Base-by-base conservation (phyloP, 2,113 vertebrate genomes). In the Cheilinus undulatus region DNA sequence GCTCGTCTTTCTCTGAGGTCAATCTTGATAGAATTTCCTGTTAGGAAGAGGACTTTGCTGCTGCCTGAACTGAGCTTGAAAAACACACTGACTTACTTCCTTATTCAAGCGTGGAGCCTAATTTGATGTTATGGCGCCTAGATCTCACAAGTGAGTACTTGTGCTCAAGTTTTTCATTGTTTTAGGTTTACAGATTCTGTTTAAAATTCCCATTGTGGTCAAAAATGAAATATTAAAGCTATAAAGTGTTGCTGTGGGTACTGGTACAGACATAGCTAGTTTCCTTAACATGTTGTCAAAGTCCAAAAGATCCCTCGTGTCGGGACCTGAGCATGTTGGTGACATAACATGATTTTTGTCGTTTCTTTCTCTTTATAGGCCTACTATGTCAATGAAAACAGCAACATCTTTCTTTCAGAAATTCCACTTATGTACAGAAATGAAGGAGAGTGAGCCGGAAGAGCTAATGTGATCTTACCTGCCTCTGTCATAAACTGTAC, bases 61-160 rank as follows among this genome's bases (percentile, higher is more conserved):
- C 26, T 2, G 15, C n/a, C 14, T 17, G 12, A 75, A 32, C 27
- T 72, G 17, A 69, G 9, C 28, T 52, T 22, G 32, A 32, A 49
- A 24, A 63, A 61, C 24, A 28, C 5, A 66, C 30, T 46, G 48
- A 57, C 9, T 27, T 13, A 91, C 91, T 91, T 92, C 91, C 89
- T 85, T 75, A 4, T 89, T 85, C 69, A 58, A 89, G 51, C 43
- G 69, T 40, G 23, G 54, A 51, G 34, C 60, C 17, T 4, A 49
- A 27, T 22, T 19, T 15, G 13, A 7, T 9, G 10, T 32, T 23
- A 54, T 69, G 46, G 43, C 20, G 40, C 7, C 12, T 19, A 11
- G 20, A 50, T 58, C 42, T 63, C 59, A 30, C 32, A 4, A n/a
- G 68, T 82, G 24, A 80, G 75, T 73, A 13, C 12, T 1, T 60